Conservation (phyloP, 2,113 vertebrate genomes). For the Pteronura brasiliensis region DNA sequence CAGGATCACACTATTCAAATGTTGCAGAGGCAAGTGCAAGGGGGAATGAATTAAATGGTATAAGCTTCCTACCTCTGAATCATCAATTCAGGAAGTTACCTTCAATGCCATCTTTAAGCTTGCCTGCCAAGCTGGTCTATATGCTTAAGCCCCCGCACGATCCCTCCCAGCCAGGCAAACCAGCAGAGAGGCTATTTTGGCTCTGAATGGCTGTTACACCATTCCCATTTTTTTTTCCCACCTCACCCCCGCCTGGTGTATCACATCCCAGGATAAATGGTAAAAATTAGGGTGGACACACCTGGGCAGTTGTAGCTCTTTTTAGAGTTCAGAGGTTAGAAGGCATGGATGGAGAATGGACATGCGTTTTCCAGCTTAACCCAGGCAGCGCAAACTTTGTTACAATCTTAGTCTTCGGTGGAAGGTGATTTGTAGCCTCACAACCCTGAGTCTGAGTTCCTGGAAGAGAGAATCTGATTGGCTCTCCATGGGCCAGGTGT, state of each 20-base stretch:
- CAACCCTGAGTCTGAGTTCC: neutral
- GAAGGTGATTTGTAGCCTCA: neutral
- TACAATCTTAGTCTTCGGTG: neutral
- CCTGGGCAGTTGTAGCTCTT: neutral
- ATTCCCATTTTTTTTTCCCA: neutral
- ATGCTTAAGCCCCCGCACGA: neutral
- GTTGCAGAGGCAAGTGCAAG: neutral
- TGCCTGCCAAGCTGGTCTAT: neutral
- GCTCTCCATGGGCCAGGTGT: neutral
- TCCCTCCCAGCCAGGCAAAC: neutral
- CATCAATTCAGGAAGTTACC: neutral
- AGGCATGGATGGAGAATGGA: neutral
- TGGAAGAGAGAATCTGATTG: neutral
- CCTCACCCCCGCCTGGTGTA: neutral
- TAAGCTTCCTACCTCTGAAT: neutral
- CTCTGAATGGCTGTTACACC: neutral
- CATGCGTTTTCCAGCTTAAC: neutral
- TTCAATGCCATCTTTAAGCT: neutral
- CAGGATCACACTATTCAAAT: neutral
- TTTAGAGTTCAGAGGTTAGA: slow-evolving; percentile 11
- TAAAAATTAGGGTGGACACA: neutral
- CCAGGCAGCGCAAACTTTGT: neutral
- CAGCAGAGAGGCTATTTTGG: neutral
- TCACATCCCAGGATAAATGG: neutral
- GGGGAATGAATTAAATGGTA: neutral